phyloP scores from a whole-genome alignment of 2,888 invertebrate species.

The Ypsolopha sequella region DNA sequence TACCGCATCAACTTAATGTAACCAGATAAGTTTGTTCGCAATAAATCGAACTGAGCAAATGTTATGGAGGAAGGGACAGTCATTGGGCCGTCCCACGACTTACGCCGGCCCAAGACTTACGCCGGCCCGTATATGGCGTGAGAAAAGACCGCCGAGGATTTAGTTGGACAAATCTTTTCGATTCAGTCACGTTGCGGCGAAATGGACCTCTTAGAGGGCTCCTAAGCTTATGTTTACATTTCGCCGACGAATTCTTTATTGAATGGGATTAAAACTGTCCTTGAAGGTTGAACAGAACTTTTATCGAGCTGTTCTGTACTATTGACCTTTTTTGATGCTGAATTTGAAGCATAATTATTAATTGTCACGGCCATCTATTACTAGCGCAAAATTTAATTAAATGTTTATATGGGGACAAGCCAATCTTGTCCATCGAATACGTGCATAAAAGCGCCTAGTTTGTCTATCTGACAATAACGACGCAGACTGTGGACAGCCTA shows the following conservation, averaged over 20 bases:
- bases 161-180: constrained; percentile 62
- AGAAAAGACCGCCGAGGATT: constrained; percentile 55
- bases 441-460: too few species aligned
- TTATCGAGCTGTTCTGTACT: neutral
- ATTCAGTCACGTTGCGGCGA: constrained; percentile 58
- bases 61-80: too few species aligned
- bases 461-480: too few species aligned
- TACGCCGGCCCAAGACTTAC: too few species aligned
- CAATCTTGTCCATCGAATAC: too few species aligned
- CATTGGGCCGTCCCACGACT: too few species aligned
- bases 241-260: constrained; percentile 39
- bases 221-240: constrained; percentile 56
- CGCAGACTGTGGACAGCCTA: neutral
- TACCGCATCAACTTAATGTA: too few species aligned
- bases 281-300: neutral
- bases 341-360: neutral
- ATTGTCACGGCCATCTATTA: too few species aligned
- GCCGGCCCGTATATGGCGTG: constrained; percentile 11
- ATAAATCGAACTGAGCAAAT: too few species aligned
- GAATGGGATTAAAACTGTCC: constrained; percentile 34
- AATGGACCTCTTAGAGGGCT: constrained; percentile 61
- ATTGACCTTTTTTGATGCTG: neutral
- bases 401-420: too few species aligned
- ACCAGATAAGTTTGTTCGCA: too few species aligned
- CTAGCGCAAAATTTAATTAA: too few species aligned